Evolutionary conservation across 1,140 invertebrate species (phyloP).

Genomic region (Trichonephila clavata): DNA sequence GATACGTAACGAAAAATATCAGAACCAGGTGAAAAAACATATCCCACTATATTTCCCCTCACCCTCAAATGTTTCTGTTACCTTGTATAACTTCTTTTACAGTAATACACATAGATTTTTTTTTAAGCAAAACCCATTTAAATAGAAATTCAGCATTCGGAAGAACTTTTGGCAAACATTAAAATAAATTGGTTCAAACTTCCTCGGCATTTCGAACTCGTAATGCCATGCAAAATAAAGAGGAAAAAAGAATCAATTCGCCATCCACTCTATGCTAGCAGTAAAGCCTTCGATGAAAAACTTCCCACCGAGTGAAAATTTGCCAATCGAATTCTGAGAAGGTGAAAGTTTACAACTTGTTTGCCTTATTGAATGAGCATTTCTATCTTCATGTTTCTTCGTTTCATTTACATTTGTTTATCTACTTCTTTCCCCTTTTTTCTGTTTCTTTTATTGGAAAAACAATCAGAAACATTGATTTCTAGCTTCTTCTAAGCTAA

Average conservation of each 20-base stretch:
- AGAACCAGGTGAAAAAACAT: too few relatives aligned
- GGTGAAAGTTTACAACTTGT: not conserved
- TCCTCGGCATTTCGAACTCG: not conserved
- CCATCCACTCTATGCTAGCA: too few relatives aligned
- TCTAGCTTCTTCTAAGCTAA: not conserved
- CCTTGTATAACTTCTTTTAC: too few relatives aligned
- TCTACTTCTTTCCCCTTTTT: not conserved
- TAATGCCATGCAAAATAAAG: not conserved
- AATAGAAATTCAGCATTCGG: too few relatives aligned
- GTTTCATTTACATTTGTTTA: conserved; percentile 30
- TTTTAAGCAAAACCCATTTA: too few relatives aligned
- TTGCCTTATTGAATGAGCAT: conserved; percentile 12
- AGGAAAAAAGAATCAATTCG: not conserved
- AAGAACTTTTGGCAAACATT: too few relatives aligned
- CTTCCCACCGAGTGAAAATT: not conserved
- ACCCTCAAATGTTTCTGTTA: too few relatives aligned
- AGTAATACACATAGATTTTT: too few relatives aligned
- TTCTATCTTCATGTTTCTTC: not conserved
- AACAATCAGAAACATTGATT: conserved; percentile 47
- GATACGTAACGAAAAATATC: too few relatives aligned
- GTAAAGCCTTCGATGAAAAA: not conserved
- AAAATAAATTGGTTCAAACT: not conserved
- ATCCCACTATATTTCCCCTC: too few relatives aligned
- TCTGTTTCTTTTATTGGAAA: conserved; percentile 16
- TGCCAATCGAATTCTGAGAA: conserved; percentile 12